Evolutionary conservation across 1,140 invertebrate species (phyloP).

Genomic region (Nasonia vitripennis): DNA sequence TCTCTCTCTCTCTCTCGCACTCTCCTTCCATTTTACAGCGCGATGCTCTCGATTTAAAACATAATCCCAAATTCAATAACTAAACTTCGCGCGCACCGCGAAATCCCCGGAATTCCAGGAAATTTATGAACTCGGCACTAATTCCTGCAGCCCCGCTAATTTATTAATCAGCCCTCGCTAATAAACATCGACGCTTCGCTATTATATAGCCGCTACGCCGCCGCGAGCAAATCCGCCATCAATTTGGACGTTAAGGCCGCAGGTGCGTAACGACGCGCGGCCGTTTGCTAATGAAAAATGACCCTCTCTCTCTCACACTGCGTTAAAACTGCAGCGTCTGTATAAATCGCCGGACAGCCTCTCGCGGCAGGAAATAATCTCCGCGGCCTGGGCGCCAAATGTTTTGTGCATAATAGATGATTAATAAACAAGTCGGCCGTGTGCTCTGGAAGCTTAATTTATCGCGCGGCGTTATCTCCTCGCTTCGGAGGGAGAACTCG

Average conservation of each 20-base stretch:
- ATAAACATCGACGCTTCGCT: conserved; percentile 39
- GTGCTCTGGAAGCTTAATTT: conserved; percentile 42
- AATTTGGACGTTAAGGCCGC: conserved; percentile 25
- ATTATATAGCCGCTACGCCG: neutral
- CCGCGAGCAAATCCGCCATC: conserved; percentile 17
- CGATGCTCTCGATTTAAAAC: neutral
- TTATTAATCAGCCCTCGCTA: conserved; percentile 27
- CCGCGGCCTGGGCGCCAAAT: conserved; percentile 29
- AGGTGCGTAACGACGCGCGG: conserved; percentile 29
- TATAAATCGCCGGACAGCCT: conserved; percentile 24
- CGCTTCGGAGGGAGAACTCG: neutral
- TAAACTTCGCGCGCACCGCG: neutral
- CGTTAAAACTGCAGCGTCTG: conserved; percentile 47
- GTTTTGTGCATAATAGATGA: conserved; percentile 56
- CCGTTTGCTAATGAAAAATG: conserved; percentile 44
- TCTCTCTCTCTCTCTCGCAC: conserved; percentile 28
- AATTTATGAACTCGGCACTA: neutral
- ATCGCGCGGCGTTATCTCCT: conserved; percentile 49
- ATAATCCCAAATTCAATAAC: conserved; percentile 1
- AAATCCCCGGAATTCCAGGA: neutral
- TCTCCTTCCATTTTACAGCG: neutral
- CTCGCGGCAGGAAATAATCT: conserved; percentile 50
- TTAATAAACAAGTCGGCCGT: conserved; percentile 56
- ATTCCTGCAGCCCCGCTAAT: neutral
- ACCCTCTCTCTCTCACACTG: neutral